These are phyloP conservation scores for Antheraea mylitta DNA, from an alignment of 1,140 invertebrate genomes.

Conservation along the genomic window DNA sequence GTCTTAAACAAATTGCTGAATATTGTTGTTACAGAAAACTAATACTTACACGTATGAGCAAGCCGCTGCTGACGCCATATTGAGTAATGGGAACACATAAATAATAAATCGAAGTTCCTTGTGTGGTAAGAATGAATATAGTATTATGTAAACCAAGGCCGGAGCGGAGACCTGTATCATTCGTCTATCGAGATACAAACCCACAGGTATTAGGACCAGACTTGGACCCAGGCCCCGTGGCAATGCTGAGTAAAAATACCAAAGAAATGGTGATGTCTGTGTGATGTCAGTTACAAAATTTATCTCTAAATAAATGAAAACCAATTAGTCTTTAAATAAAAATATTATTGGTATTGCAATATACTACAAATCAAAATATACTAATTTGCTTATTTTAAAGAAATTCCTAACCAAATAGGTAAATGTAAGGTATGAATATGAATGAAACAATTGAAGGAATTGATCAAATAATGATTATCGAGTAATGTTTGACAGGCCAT, in stretches of 20 bases:
- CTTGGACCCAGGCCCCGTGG: constrained; percentile 93
- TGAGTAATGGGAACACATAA: constrained; percentile 96
- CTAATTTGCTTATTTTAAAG: too few relatives aligned
- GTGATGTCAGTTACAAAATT: neutral
- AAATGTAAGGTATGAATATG: too few relatives aligned
- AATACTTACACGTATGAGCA: constrained; percentile 92
- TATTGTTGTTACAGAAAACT: constrained; percentile 5
- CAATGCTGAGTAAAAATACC: constrained; percentile 99
- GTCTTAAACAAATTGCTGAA: neutral
- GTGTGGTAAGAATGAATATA: constrained; percentile 98
- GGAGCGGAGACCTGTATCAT: constrained; percentile 85
- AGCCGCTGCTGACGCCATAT: constrained; percentile 92
- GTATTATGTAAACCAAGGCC: constrained; percentile 89
- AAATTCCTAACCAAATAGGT: too few relatives aligned
- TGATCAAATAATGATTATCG: too few relatives aligned
- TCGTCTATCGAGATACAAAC: constrained; percentile 86
- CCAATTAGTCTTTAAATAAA: too few relatives aligned
- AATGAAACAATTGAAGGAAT: too few relatives aligned
- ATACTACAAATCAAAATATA: too few relatives aligned
- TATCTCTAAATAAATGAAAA: too few relatives aligned
- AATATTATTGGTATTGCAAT: too few relatives aligned
- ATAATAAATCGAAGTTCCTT: constrained; percentile 99
- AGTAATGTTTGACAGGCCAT: too few relatives aligned
- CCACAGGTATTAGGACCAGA: constrained; percentile 90
- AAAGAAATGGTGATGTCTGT: constrained; percentile 96